Percentiles rank a stretch among this genome's conserved stretches.
phyloP scores from a whole-genome alignment of 2,113 vertebrate species.

The Camelus bactrianus region DNA sequence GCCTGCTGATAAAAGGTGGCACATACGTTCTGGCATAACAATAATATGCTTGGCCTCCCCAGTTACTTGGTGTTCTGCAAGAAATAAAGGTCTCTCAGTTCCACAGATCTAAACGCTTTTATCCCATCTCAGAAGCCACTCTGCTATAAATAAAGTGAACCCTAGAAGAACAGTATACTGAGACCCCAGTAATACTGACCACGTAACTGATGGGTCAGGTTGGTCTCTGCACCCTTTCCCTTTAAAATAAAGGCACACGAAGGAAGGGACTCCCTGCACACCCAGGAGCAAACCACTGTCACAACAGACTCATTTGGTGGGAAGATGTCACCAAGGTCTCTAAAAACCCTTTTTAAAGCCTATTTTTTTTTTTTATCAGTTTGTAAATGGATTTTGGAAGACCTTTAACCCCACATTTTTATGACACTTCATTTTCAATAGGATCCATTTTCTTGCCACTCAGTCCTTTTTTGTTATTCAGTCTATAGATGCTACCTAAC shows the following conservation, averaged over 20 bases:
- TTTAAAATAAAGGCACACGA: background rate
- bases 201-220: accelerated
- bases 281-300: background rate
- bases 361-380: background rate
- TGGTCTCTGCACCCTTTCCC: background rate
- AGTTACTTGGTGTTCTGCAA: background rate
- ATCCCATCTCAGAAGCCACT: constrained; percentile 37
- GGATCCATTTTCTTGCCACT: background rate
- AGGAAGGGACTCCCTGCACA: background rate
- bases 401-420: background rate
- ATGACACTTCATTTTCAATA: background rate
- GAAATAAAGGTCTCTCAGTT: constrained; percentile 35
- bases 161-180: background rate
- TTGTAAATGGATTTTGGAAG: background rate
- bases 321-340: background rate
- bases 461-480: background rate
- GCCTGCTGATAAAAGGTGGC: constrained; percentile 66
- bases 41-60: background rate
- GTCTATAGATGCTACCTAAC: background rate
- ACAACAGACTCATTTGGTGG: background rate
- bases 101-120: background rate
- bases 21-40: background rate
- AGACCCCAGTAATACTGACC: background rate
- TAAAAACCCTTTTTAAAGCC: background rate
- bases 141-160: constrained; percentile 27